These are phyloP conservation scores for Bombus difficillimus DNA, from an alignment of 1,140 invertebrate genomes.

Conservation along the genomic window DNA sequence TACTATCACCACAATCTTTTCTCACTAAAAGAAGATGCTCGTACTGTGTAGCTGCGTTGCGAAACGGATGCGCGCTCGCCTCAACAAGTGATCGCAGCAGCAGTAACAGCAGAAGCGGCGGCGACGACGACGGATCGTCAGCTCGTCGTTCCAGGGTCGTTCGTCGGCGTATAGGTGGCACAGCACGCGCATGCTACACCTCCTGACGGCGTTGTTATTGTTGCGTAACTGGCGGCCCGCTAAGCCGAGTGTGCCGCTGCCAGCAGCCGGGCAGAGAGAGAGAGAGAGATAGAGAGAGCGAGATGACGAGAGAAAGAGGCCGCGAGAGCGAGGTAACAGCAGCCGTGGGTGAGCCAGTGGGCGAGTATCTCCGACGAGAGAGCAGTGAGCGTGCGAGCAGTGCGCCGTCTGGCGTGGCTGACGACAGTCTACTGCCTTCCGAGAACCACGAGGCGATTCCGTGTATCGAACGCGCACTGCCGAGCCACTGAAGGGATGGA, in stretches of 20 bases:
- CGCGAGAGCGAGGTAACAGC: constrained; percentile 47
- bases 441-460: constrained; percentile 82
- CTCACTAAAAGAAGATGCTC: background rate
- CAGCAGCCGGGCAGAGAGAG: constrained; percentile 37
- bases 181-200: constrained; percentile 66
- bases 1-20: background rate
- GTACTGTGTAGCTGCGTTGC: background rate
- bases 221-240: constrained; percentile 73
- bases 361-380: constrained; percentile 59
- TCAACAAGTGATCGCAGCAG: constrained; percentile 64
- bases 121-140: constrained; percentile 38
- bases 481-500: constrained; percentile 68
- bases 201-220: constrained; percentile 73
- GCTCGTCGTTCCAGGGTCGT: constrained; percentile 59
- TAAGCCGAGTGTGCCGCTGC: constrained; percentile 60
- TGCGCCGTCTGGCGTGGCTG: constrained; percentile 82
- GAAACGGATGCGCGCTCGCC: constrained; percentile 28
- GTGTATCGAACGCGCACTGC: constrained; percentile 80
- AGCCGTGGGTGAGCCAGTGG: constrained; percentile 66
- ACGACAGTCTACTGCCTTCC: constrained; percentile 82
- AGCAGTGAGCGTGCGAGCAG: constrained; percentile 70
- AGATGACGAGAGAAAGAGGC: constrained; percentile 41
- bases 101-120: constrained; percentile 31
- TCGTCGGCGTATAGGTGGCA: constrained; percentile 56
- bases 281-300: constrained; percentile 35